Evolutionary conservation across 2,797 vertebrate genomes (phyloP).

Genomic region (Sebastes diploproa): DNA sequence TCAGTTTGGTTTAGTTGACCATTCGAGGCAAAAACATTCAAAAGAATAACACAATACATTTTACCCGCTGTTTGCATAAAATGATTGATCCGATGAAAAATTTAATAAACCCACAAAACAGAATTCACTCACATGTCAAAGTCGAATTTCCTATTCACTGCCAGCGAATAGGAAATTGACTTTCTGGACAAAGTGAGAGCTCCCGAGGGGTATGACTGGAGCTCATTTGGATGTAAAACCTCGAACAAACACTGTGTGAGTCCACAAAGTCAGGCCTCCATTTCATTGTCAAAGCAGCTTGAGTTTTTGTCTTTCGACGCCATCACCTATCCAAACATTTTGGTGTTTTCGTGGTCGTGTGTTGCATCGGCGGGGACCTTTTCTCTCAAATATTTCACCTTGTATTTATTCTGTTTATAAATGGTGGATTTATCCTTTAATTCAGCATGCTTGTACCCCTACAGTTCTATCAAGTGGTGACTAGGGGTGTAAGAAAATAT

Average conservation of each 20-base stretch:
- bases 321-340: slow-evolving; percentile 40
- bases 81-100: slow-evolving; percentile 57
- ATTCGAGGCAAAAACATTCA: background rate
- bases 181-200: slow-evolving; percentile 66
- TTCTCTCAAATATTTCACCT: background rate
- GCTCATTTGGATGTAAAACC: slow-evolving; percentile 71
- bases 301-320: slow-evolving; percentile 29
- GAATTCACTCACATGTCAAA: slow-evolving; percentile 60
- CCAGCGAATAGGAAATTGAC: slow-evolving; percentile 58
- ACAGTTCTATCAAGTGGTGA: background rate
- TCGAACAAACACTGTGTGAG: slow-evolving; percentile 60
- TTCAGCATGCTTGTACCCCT: background rate
- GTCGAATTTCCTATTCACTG: slow-evolving; percentile 55
- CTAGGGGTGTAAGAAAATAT: too few relatives aligned
- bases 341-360: background rate
- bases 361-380: background rate
- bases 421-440: slow-evolving; percentile 4
- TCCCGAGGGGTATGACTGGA: slow-evolving; percentile 43
- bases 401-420: slow-evolving; percentile 1
- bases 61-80: slow-evolving; percentile 38
- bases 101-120: slow-evolving; percentile 54
- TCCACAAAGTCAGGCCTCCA: slow-evolving; percentile 52
- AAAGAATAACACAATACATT: slow-evolving; percentile 9
- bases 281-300: slow-evolving; percentile 52
- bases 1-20: slow-evolving; percentile 21